Base-by-base conservation (phyloP, 1,140 invertebrate genomes). In the Aphis gossypii region DNA sequence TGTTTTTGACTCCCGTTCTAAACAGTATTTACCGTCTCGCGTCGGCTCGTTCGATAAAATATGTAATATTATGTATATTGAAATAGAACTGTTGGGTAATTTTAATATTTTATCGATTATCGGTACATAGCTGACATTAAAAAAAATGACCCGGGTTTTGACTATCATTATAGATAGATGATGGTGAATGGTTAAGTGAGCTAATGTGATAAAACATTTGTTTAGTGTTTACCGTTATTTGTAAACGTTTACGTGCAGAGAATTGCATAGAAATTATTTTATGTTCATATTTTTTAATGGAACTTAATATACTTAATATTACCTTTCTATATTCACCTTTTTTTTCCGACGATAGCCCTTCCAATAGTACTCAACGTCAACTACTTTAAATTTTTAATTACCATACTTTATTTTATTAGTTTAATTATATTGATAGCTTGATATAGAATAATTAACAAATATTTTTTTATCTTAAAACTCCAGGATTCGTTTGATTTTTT, bases 71-170 rank as follows among this genome's bases (percentile, higher is more conserved):
- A 76, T 76, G 35, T 48, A 46, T 30, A 46, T 46, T 87, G 44
- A 87, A 48, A 48, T 3, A 30, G 84, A 8, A 20, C 38, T 41
- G 23, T 84, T 11, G 5, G 87, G 48, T 20, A n/a, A 89, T 89
- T 89, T 89, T 20, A 54, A 38, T 89, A 89, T 54, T 89, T 38
- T 89, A 89, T 89, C 46, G 88, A 56, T 90, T 90, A 7, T 56
- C 35, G 4, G 51, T 23, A 23, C 51, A 56, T 5, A 25, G 7
- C 44, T 51, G 46, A 88, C 84, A n/a, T 18, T 88, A 20, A 20
- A 23, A 51, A 35, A 51, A n/a, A 4, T 9, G 9, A 56, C 9
- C 8, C 2, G 21, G 35, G n/a, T 41, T 56, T 41, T 23, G 9
- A 35, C 38, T 30, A 5, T 84, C 25, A 41, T 14, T 38, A 41